Evolutionary conservation across 53 echinoderm and acorn worm genomes (phyloP), one percentile per base, ranked within the genome.

Genomic region (Crossaster papposus): DNA sequence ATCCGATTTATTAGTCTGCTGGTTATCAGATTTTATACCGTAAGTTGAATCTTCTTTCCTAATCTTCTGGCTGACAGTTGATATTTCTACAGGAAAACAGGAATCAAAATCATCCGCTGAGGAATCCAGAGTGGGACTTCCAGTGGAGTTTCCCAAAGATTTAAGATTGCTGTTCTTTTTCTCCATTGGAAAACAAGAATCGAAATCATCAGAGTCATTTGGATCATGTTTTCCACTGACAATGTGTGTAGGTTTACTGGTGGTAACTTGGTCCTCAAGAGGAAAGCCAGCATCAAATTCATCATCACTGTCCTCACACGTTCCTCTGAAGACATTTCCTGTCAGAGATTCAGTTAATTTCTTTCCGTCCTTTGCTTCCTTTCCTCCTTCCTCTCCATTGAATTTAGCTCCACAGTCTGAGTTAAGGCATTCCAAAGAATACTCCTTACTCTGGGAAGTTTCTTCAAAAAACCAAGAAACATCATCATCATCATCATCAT

Each of bases 401-500:
- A 68, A 54, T 53, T 55, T 13, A 23, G n/a, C 54, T 28, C 54
- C 74, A 23, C 52, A 72, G 64, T 89, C 72, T 36, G 54, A 54
- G 24, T 22, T 15, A 81, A 36, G 38, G 0, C 72, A 15, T 17
- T 86, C 91, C 26, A 68, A 54, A 4, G 70, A 32, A 31, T 79
- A 53, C 14, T 44, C 79, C 30, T 79, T 13, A 26, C 11, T 4
- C 75, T 75, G 36, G 33, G 33, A 37, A 22, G 79, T 50, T 2
- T 52, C 73, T 70, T 88, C 94, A 89, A 94, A 94, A 51, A 82
- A 94, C 94, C 94, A 94, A 26, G 83, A 79, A 15, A 94, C 74
- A 35, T 93, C 93, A 72, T 93, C 91, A 65, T 75, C 78, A 26
- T 73, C 76, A 64, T 18, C 14, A n/a, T 73, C 76, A 64, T 18